phyloP scores from a whole-genome alignment of 2,888 invertebrate genomes.

The Cordilura impudica region DNA sequence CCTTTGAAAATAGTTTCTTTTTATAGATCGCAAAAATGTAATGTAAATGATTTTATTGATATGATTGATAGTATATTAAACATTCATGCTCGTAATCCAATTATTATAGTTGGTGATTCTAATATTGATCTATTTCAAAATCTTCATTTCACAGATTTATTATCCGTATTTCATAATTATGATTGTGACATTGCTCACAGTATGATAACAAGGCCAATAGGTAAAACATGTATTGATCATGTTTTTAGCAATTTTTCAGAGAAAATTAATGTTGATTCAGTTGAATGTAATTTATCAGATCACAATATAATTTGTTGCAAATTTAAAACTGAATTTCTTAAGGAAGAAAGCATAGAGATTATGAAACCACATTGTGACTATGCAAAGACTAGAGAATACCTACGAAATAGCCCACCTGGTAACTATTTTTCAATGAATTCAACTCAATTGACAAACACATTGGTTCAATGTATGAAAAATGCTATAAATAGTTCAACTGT shows the following conservation, averaged over 20 bases:
- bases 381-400: no score
- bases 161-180: neutral
- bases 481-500: no score
- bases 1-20: no score
- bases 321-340: neutral
- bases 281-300: no score
- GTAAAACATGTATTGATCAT: neutral
- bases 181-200: no score
- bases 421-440: neutral
- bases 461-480: no score
- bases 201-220: neutral
- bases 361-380: no score
- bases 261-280: no score
- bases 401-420: neutral
- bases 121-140: neutral
- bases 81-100: neutral
- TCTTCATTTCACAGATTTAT: neutral
- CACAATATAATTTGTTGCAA: no score
- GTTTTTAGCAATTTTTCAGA: neutral
- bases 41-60: conserved; percentile 11
- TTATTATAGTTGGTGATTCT: conserved; percentile 14
- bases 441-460: no score
- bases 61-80: neutral
- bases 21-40: no score
- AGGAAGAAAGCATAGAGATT: neutral